phyloP scores from a whole-genome alignment of 2,888 invertebrate species.

The Molorchus minor region DNA sequence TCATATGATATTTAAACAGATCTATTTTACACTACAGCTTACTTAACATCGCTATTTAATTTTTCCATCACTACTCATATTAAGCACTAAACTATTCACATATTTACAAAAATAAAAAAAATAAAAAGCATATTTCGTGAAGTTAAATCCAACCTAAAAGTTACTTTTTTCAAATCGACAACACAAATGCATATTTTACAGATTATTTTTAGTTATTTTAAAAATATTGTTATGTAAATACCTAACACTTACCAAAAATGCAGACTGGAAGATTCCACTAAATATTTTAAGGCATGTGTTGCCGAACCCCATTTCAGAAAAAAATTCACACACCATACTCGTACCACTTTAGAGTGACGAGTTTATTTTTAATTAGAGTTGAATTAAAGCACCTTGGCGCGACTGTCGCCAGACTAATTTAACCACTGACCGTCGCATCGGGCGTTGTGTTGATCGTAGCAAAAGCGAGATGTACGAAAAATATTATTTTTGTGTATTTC shows the following conservation, averaged over 20 bases:
- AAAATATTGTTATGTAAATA: no score
- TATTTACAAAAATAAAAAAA: neutral
- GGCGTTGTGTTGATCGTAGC: neutral
- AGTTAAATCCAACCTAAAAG: no score
- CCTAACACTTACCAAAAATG: slow-evolving; percentile 6
- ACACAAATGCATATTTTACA: no score
- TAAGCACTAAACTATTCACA: neutral
- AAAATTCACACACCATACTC: neutral
- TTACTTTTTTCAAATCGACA: no score
- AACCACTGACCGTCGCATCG: neutral
- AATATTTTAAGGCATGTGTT: slow-evolving; percentile 3
- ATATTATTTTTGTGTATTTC: no score
- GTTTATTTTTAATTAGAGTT: neutral
- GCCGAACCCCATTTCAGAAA: slow-evolving; percentile 5
- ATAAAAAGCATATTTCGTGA: neutral
- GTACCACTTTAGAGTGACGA: neutral
- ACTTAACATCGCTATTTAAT: no score
- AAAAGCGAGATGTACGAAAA: neutral
- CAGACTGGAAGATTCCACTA: neutral
- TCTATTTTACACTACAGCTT: no score
- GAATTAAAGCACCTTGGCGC: neutral
- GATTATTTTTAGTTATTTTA: no score
- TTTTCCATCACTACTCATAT: no score
- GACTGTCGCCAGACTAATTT: slow-evolving; percentile 7
- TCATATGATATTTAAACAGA: no score